Base-by-base conservation (phyloP, 2,113 vertebrate genomes). In the Aldabrachelys gigantea region DNA sequence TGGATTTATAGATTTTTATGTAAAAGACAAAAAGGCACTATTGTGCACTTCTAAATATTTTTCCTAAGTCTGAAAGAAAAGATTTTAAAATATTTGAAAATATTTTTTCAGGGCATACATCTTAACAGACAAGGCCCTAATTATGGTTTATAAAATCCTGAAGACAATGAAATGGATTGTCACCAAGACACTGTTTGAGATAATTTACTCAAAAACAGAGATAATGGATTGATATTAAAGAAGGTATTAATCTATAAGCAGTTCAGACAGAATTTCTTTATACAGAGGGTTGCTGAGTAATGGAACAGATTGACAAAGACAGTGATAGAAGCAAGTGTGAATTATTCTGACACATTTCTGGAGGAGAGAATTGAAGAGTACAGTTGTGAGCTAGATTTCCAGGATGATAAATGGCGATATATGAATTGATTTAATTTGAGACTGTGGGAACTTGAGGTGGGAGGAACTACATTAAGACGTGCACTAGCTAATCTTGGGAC, bases 311-410 rank as follows among this genome's bases (percentile, higher is more conserved):
- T 97, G 92, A 96, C 95, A 96, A 97, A 97, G 91, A 69, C 92
- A 96, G 90, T 88, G 94, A 90, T 94, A 96, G 93, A 96, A 95
- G 91, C 80, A 96, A 97, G 91, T 89, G 90, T 96, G 90, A 97
- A 97, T 97, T 97, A 96, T 97, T 97, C 93, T 98, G 95, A 97
- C 93, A 96, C 57, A 90, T 87, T 95, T 97, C 93, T 95, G 90
- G 81, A 96, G 84, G 52, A 96, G 85, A 96, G 90, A 95, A 87
- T 93, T 93, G 80, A 41, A 95, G 87, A 96, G 24, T 87, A 81
- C n/a, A 88, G 50, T 93, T 94, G 59, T 13, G 24, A 91, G 57
- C 54, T 94, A 94, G 95, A 95, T 94, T 97, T 97, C 75, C 86
- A 80, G 89, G 19, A 95, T 92, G 95, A 97, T 92, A 97, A 97